Conservation (phyloP, 2,797 vertebrate genomes). For the Cryptoblepharus egeriae region DNA sequence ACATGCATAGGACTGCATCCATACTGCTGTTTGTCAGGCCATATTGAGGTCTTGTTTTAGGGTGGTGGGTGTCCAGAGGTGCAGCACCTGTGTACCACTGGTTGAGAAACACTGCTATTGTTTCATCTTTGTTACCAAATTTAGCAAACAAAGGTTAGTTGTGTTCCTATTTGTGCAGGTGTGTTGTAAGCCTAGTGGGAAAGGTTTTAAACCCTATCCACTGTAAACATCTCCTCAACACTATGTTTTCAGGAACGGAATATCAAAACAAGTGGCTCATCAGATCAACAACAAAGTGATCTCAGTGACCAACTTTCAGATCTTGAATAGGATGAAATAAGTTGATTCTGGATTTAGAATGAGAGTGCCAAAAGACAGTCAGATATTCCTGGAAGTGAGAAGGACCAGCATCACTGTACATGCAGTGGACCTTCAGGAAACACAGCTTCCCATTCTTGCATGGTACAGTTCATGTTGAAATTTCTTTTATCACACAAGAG, state of each 20-base stretch:
- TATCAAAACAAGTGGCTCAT: background rate
- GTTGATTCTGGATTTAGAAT: background rate
- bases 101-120: too few species aligned
- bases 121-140: too few species aligned
- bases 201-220: too few species aligned
- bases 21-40: too few species aligned
- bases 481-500: background rate
- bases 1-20: too few species aligned
- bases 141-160: too few species aligned
- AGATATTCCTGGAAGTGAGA: too few species aligned
- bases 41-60: too few species aligned
- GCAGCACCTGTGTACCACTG: too few species aligned
- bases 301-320: background rate
- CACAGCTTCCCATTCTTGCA: background rate
- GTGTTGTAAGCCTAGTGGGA: too few species aligned
- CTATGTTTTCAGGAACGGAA: background rate
- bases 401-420: background rate
- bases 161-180: too few species aligned
- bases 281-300: background rate
- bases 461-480: background rate
- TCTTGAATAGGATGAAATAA: background rate
- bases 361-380: background rate
- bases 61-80: too few species aligned
- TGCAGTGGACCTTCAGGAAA: background rate
- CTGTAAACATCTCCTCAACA: background rate